A percentile compares a stretch with the other conserved stretches of the same genome.
Conservation (phyloP, 2,113 vertebrate genomes). For the Saccopteryx bilineata region DNA sequence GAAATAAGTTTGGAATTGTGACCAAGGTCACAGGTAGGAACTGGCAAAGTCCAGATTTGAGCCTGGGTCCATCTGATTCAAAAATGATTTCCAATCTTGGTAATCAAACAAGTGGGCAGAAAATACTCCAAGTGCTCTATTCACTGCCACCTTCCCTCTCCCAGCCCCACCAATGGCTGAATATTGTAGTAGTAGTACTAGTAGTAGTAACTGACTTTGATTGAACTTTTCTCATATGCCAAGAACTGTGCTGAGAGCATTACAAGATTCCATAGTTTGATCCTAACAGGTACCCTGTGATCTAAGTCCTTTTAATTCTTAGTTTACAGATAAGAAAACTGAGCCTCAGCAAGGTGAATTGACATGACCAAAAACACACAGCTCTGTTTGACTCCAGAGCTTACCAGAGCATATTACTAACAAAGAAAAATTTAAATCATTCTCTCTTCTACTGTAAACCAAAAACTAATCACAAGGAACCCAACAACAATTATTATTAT, state of each 20-base stretch:
- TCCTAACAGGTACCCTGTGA: neutral
- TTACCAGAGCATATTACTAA: neutral
- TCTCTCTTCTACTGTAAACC: neutral
- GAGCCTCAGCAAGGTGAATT: neutral
- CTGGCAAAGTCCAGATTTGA: neutral
- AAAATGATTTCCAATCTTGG: conserved; percentile 48
- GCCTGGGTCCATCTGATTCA: neutral
- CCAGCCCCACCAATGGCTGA: neutral
- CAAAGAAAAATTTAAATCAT: conserved; percentile 10
- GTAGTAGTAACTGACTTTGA: neutral
- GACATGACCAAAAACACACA: conserved; percentile 16
- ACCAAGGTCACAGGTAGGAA: neutral
- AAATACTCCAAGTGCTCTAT: neutral
- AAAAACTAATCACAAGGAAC: neutral
- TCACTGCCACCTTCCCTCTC: neutral
- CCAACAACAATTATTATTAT: neutral
- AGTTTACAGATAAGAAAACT: conserved; percentile 30
- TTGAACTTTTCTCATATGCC: neutral
- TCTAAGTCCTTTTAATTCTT: neutral
- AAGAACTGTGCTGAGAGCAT: conserved; percentile 11
- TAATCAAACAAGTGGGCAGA: neutral
- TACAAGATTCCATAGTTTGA: conserved; percentile 44
- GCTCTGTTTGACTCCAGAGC: conserved; percentile 29
- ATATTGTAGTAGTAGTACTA: neutral
- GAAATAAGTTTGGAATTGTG: neutral